Conservation (phyloP, 2,797 vertebrate species). For the Myotis daubentonii region DNA sequence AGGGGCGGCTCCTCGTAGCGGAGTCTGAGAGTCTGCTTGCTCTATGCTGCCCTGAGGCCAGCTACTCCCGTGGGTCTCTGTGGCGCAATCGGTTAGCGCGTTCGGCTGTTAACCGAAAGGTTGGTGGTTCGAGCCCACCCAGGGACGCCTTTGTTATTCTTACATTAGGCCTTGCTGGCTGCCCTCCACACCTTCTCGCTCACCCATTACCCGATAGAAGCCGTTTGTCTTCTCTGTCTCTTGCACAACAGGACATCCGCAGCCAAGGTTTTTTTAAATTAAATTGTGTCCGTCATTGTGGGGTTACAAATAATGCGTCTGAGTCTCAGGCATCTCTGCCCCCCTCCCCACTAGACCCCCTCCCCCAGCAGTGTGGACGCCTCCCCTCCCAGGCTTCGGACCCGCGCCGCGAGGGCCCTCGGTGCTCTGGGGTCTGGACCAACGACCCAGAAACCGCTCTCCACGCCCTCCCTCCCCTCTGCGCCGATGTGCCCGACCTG, state of each 20-base stretch:
- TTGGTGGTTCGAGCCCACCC: not conserved
- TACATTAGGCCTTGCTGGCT: too few species aligned
- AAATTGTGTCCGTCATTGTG: not conserved
- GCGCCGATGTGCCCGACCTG: not conserved
- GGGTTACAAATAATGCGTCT: not conserved
- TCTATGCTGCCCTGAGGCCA: accelerated
- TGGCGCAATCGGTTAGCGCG: not conserved
- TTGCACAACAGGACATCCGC: too few species aligned
- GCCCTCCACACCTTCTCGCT: too few species aligned
- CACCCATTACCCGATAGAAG: accelerated
- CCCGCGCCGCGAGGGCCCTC: too few species aligned
- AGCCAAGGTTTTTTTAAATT: not conserved
- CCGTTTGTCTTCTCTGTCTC: too few species aligned
- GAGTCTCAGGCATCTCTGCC: not conserved
- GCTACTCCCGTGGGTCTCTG: accelerated
- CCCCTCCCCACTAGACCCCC: too few species aligned
- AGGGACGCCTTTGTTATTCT: not conserved
- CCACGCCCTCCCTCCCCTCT: not conserved
- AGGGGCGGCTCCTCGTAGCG: not conserved
- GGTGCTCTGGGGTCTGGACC: not conserved
- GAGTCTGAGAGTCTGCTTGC: not conserved
- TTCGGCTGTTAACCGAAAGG: not conserved
- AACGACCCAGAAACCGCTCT: not conserved
- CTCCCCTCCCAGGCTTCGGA: not conserved
- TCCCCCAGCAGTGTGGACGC: not conserved